Evolutionary conservation across 2,888 invertebrate genomes (phyloP), one percentile per base, ranked within the genome.

Genomic region (Drosophila atripex): DNA sequence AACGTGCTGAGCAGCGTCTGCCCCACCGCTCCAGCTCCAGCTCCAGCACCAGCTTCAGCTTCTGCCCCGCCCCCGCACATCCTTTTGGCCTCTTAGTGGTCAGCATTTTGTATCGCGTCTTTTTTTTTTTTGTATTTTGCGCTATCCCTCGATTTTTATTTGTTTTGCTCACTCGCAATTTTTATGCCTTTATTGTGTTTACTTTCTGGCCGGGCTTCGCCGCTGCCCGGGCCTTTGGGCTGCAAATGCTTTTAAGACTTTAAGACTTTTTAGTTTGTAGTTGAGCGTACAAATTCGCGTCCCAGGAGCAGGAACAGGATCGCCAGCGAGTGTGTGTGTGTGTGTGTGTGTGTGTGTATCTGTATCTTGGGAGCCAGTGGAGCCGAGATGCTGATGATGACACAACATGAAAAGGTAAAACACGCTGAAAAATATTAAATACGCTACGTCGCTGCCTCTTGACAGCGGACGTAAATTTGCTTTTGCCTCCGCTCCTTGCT

Each of bases 401-500:
- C 89, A 89, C 89, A 89, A 89, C 89, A 89, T 89, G 89, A 89
- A 89, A 89, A 88, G 89, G 89, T 89, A 89, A 89, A 88, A 87
- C 87, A 89, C 89, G 89, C 87, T 88, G 83, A 88, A 89, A 89
- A 89, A 89, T 89, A 89, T 89, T 89, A 89, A 89, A 89, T 89
- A 89, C 89, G 89, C 88, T 83, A 77, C 87, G 84, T 80, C 84
- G 89, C 87, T 80, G 80, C 80, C 89, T 89, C 88, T 87, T 89
- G 89, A 89, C 90, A 89, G 90, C 89, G 86, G 77, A 89, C 89
- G 90, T 89, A 89, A 89, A 89, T 89, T 89, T 89, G 80, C 85
- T 88, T 84, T 88, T 86, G 83, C 74, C 78, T 57, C 52, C 50
- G 51, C 64, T 58, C 53, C 59, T 47, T 49, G 28, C 50, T 18